Evolutionary conservation across 2,797 vertebrate species (phyloP), one percentile per base, ranked within the genome.

Genomic region (Pipistrellus nathusii): DNA sequence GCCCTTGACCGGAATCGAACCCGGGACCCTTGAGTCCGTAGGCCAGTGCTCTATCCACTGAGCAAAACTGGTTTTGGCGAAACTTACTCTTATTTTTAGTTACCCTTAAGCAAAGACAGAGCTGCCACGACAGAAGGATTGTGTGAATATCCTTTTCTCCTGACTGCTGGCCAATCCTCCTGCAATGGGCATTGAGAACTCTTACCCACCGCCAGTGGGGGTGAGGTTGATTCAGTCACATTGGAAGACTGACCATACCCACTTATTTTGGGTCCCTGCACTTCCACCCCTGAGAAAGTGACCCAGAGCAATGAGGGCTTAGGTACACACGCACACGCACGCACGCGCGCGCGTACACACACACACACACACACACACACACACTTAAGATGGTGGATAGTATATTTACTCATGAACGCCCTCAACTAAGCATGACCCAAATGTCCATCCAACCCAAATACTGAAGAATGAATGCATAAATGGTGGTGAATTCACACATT

Each of bases 151-250:
- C 46, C 46, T 81, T 8, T 3, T 13, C 1, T 38, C 15, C 25
- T 38, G 75, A 7, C 35, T 20, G 14, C 53, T 9, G 9, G 62
- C 8, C 53, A 13, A 0, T 46, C 27, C 30, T 44, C 7, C 59
- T 9, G 23, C 14, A 1, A 2, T 3, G 9, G 41, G 20, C 41
- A 18, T 4, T 0, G 8, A 38, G 27, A 32, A 21, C 5, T 6
- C 41, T 41, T 21, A 5, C 2, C 21, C 76, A 0, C 5, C 0
- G 20, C 9, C 18, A 10, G 1, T 1, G 2, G 1, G 51, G 18
- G 20, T 9, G 0, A 21, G 35, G n/a, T 13, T 18, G 57, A 77
- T 30, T 23, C 23, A 32, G 30, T 18, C n/a, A 8, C 7, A 0
- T 20, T n/a, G 14, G 27, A 6, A 81, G 68, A 21, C 30, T 8